These are phyloP conservation scores for Elephas maximus DNA, from an alignment of 2,113 vertebrate genomes.

Conservation along the genomic window DNA sequence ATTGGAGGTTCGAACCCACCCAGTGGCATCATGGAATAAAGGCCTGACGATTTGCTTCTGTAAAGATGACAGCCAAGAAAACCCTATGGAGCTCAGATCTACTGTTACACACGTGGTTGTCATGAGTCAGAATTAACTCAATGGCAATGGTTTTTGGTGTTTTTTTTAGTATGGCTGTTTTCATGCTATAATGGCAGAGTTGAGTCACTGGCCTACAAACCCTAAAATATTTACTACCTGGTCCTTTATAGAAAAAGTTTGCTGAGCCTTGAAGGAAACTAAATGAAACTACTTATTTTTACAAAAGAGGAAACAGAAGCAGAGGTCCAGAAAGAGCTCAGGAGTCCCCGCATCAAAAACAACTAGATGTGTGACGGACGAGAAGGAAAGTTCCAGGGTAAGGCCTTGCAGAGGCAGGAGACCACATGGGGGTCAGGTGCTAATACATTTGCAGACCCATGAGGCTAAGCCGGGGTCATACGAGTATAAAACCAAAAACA, in stretches of 20 bases:
- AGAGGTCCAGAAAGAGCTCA: neutral
- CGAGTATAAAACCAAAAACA: no score
- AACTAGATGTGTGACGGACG: neutral
- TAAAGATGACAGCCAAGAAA: neutral
- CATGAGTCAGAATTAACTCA: neutral
- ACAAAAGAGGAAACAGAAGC: neutral
- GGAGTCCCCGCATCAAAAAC: neutral
- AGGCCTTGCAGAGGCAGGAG: neutral
- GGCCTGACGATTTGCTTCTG: neutral
- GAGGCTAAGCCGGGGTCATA: neutral
- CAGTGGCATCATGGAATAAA: neutral
- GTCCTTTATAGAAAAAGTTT: neutral
- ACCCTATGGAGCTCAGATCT: neutral
- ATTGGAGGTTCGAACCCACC: neutral
- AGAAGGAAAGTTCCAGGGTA: neutral
- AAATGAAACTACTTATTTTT: neutral
- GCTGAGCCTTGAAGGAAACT: neutral
- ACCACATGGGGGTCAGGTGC: neutral
- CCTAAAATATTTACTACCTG: neutral
- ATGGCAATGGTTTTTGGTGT: neutral
- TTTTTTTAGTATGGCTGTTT: no score
- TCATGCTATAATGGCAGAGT: neutral
- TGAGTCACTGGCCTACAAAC: neutral
- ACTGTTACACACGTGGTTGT: neutral
- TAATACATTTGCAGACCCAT: accelerated